Percentiles rank a stretch among this genome's conserved stretches.
phyloP scores from a whole-genome alignment of 2,797 vertebrate genomes.

The Eulemur mongoz region DNA sequence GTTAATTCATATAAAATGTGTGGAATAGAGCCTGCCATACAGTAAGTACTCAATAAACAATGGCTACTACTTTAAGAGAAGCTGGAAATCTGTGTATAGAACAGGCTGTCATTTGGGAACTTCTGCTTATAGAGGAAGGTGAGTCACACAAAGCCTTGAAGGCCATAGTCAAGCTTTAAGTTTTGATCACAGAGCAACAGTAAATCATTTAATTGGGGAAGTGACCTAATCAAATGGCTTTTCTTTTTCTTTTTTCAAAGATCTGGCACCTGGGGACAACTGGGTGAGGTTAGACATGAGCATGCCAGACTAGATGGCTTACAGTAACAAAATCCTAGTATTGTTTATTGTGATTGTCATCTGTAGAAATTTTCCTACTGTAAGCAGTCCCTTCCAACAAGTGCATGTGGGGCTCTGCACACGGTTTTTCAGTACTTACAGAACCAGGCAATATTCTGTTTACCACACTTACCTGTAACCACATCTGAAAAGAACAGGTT shows the following conservation, averaged over 20 bases:
- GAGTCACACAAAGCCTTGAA: not conserved
- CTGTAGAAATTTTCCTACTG: not conserved
- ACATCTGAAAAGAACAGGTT: not conserved
- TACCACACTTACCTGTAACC: not conserved
- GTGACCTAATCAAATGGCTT: not conserved
- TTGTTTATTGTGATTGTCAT: not conserved
- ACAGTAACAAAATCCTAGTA: not conserved
- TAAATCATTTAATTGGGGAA: not conserved
- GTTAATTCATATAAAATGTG: conserved; percentile 9
- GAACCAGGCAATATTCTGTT: not conserved
- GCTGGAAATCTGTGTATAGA: not conserved
- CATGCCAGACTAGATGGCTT: not conserved
- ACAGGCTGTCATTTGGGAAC: not conserved
- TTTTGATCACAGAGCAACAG: not conserved
- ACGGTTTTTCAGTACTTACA: not conserved
- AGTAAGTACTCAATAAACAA: not conserved
- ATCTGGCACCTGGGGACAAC: not conserved
- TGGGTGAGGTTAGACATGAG: not conserved
- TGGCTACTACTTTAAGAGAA: not conserved
- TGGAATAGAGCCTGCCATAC: not conserved
- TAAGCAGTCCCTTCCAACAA: not conserved
- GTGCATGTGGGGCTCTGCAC: not conserved
- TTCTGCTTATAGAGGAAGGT: not conserved
- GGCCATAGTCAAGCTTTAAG: not conserved
- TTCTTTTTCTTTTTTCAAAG: not conserved